Evolutionary conservation across 1,140 invertebrate genomes (phyloP), one percentile per base, ranked within the genome.

Genomic region (Plodia interpunctella): DNA sequence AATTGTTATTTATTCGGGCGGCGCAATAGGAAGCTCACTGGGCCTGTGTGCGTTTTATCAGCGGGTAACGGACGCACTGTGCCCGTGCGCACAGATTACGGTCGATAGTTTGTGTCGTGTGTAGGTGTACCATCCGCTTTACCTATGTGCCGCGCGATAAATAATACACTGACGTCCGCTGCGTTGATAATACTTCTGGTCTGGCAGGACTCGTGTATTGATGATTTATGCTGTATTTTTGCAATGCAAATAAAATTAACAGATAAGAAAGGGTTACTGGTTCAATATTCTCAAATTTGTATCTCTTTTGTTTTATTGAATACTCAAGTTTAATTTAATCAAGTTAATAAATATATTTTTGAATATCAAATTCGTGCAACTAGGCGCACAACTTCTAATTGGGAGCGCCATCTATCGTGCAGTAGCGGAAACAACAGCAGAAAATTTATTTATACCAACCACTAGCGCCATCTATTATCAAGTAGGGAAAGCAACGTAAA

Each of bases 51-150:
- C 55, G 74, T 74, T 74, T 74, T 80, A 77, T 83, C 78, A 65
- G 72, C 73, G 76, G 76, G 61, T 68, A 76, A 68, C 74, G 74
- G 70, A 78, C 79, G 78, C 69, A 65, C 68, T 65, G 68, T 70
- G 77, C 68, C 73, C 71, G 70, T 71, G 76, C 71, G 76, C 74
- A 69, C 62, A 76, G 68, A 72, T 75, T 71, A 70, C 59, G 59
- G 32, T 57, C 62, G 76, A 74, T 76, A 71, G 54, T 50, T 57
- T 50, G 20, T 50, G 15, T 25, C 59, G 56, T 57, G 72, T 70
- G 79, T 84, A 83, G 80, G 76, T 80, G 80, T 74, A 57, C 59
- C 72, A 62, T 81, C 77, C 78, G 73, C 60, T 76, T 63, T 65
- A 74, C 72, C 72, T 76, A 70, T 25, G 1, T 21, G 5, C 66